phyloP scores from a whole-genome alignment of 2,797 vertebrate species.

The Vultur gryphus region DNA sequence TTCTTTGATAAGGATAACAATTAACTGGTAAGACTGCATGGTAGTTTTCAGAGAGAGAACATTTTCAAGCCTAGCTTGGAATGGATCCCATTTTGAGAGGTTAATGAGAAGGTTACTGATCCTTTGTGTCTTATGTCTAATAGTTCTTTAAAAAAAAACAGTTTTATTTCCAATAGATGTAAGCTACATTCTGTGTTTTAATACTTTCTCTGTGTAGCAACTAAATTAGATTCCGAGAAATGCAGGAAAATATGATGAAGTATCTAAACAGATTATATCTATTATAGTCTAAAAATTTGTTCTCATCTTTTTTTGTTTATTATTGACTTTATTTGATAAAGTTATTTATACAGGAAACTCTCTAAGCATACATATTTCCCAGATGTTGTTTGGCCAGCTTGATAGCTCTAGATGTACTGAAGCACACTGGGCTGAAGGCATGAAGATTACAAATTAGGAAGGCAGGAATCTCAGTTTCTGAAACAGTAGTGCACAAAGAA shows the following conservation, averaged over 20 bases:
- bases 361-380: slow-evolving; percentile 29
- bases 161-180: slow-evolving; percentile 65
- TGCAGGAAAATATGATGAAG: slow-evolving; percentile 31
- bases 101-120: slow-evolving; percentile 79
- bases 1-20: slow-evolving; percentile 80
- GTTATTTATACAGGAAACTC: slow-evolving; percentile 12
- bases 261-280: slow-evolving; percentile 48
- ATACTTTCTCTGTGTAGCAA: slow-evolving; percentile 41
- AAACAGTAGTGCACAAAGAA: neutral
- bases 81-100: slow-evolving; percentile 77
- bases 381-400: slow-evolving; percentile 33
- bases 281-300: slow-evolving; percentile 14
- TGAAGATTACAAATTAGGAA: slow-evolving; percentile 33
- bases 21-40: slow-evolving; percentile 70
- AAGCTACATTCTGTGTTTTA: slow-evolving; percentile 48
- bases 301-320: slow-evolving; percentile 17
- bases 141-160: slow-evolving; percentile 51
- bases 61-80: slow-evolving; percentile 68
- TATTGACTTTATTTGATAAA: slow-evolving; percentile 44
- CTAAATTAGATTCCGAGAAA: slow-evolving; percentile 46
- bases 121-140: slow-evolving; percentile 72
- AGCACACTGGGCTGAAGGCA: slow-evolving; percentile 2
- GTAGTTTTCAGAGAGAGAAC: slow-evolving; percentile 74
- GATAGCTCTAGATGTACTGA: neutral
- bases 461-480: neutral